These are phyloP conservation scores for Cantharis rustica DNA, from an alignment of 2,888 invertebrate genomes.

Conservation along the genomic window DNA sequence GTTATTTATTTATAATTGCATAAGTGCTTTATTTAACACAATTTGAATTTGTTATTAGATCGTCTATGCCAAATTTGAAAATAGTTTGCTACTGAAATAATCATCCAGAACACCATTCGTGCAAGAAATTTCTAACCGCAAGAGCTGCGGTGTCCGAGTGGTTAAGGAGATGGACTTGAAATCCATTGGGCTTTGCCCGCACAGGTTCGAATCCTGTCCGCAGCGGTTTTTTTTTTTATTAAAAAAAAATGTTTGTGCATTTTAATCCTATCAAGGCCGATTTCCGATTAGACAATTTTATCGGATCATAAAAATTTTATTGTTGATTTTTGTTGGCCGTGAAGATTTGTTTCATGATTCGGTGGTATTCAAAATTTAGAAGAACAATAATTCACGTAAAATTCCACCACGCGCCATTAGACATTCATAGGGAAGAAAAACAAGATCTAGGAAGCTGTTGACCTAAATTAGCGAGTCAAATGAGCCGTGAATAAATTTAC, in stretches of 20 bases:
- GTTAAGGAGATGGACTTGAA: constrained; percentile 87
- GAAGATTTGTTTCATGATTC: background rate
- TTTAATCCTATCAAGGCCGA: background rate
- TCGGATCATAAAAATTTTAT: background rate
- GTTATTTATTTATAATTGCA: background rate
- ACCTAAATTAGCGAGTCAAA: background rate
- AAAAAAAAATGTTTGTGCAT: background rate
- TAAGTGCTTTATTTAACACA: background rate
- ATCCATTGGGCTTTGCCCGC: constrained; percentile 65
- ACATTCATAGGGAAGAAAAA: background rate
- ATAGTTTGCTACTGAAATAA: background rate
- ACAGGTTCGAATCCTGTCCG: background rate
- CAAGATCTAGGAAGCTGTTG: background rate
- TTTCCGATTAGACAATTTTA: background rate
- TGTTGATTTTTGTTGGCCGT: background rate
- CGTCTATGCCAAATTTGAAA: background rate
- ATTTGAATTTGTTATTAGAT: background rate
- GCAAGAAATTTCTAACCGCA: background rate
- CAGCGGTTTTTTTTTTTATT: background rate
- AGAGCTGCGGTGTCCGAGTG: constrained; percentile 77
- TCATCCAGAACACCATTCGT: background rate
- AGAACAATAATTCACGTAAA: background rate
- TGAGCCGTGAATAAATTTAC: background rate
- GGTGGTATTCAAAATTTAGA: background rate
- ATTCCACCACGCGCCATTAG: background rate